These are phyloP conservation scores for Glossophaga mutica DNA, from an alignment of 2,797 vertebrate species.

Conservation along the genomic window DNA sequence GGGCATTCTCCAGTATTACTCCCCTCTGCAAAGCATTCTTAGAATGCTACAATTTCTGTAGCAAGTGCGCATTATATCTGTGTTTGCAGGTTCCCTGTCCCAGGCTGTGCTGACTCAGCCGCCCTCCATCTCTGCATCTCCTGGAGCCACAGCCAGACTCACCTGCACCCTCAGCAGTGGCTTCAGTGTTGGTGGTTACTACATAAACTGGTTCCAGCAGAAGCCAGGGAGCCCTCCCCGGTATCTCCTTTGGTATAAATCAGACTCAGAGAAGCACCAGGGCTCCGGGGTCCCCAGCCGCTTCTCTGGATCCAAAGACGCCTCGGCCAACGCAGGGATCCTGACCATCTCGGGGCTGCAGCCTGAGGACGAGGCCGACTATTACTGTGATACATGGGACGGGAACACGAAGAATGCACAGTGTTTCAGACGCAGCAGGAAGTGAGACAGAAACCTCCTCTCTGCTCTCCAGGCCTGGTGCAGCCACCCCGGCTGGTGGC, in stretches of 20 bases:
- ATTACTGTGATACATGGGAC: background rate
- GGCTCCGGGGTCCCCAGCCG: background rate
- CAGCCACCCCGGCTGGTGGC: background rate
- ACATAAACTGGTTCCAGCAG: background rate
- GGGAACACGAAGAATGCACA: background rate
- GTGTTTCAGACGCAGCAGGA: background rate
- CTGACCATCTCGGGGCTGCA: background rate
- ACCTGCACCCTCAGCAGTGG: background rate
- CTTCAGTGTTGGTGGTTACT: rapidly evolving
- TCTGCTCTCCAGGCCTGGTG: background rate
- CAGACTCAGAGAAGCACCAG: background rate
- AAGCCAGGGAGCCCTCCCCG: background rate
- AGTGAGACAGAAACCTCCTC: background rate
- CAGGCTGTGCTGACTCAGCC: constrained; percentile 22
- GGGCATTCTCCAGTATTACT: too few relatives aligned
- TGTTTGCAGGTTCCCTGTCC: background rate
- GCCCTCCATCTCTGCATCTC: background rate
- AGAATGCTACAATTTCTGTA: too few relatives aligned
- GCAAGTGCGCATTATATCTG: rapidly evolving
- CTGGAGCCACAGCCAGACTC: background rate
- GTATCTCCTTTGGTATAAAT: rapidly evolving
- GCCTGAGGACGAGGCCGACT: background rate
- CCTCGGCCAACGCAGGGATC: background rate
- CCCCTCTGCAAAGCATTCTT: too few relatives aligned
- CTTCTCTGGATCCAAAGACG: constrained; percentile 15